These are phyloP conservation scores for Condylura cristata DNA, from an alignment of 2,113 vertebrate genomes.

Conservation along the genomic window DNA sequence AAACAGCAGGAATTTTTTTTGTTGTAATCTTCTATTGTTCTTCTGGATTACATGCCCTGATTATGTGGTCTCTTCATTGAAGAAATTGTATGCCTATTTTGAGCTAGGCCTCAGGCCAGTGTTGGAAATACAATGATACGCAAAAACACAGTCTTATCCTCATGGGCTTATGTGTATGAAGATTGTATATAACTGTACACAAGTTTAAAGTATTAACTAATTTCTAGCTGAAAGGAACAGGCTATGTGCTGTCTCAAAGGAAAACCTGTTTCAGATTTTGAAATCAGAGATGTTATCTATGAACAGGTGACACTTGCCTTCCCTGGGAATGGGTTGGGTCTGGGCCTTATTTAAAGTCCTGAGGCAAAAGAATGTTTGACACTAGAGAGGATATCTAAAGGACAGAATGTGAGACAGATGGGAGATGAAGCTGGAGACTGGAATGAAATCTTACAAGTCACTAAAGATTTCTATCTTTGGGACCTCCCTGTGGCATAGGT, in stretches of 20 bases:
- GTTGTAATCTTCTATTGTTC: background rate
- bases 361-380: background rate
- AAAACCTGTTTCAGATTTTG: background rate
- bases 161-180: background rate
- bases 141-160: background rate
- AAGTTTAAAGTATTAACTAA: background rate
- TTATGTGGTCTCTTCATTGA: background rate
- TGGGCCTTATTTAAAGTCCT: background rate
- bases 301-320: background rate
- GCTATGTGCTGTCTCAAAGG: background rate
- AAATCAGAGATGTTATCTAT: background rate
- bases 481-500: too few relatives aligned
- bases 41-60: background rate
- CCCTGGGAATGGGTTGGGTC: background rate
- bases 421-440: background rate
- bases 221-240: background rate
- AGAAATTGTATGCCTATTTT: background rate
- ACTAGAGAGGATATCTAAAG: background rate
- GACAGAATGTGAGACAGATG: background rate
- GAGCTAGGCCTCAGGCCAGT: background rate
- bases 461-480: too few relatives aligned
- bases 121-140: background rate
- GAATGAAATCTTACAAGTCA: background rate
- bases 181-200: background rate
- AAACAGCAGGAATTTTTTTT: background rate